Percentiles rank a stretch among this genome's conserved stretches.
These are phyloP conservation scores for Chrysolina americana DNA, from an alignment of 2,888 invertebrate genomes.

Conservation along the genomic window DNA sequence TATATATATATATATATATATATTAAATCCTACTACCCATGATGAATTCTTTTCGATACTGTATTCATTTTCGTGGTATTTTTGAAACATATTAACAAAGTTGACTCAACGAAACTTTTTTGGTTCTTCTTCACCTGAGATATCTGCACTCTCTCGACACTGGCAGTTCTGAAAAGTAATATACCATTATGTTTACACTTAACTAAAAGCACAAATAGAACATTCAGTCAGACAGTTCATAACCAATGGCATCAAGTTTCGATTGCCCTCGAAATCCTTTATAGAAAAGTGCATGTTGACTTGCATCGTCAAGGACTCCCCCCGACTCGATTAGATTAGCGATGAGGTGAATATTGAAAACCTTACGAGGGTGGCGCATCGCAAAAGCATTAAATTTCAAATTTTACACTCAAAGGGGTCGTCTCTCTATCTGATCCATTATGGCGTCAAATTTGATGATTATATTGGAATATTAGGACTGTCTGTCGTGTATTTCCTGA, in stretches of 20 bases:
- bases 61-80: too few relatives aligned
- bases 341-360: background rate
- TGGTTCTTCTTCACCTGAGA: too few relatives aligned
- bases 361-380: background rate
- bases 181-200: too few relatives aligned
- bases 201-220: background rate
- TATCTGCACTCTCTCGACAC: too few relatives aligned
- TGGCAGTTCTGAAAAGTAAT: too few relatives aligned
- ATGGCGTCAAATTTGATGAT: slow-evolving; percentile 8
- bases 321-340: background rate
- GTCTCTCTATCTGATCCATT: slow-evolving; percentile 4
- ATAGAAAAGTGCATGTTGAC: background rate
- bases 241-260: background rate
- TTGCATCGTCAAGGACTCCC: background rate
- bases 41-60: too few relatives aligned
- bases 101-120: too few relatives aligned
- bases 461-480: background rate
- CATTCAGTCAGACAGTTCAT: background rate
- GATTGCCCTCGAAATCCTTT: background rate
- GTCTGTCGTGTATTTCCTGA: background rate
- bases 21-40: too few relatives aligned
- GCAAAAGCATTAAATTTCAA: slow-evolving; percentile 1
- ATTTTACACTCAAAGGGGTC: background rate
- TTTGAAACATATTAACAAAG: too few relatives aligned
- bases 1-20: too few relatives aligned